Conservation (phyloP, 2,797 vertebrate genomes). For the Muscicapa comitata region DNA sequence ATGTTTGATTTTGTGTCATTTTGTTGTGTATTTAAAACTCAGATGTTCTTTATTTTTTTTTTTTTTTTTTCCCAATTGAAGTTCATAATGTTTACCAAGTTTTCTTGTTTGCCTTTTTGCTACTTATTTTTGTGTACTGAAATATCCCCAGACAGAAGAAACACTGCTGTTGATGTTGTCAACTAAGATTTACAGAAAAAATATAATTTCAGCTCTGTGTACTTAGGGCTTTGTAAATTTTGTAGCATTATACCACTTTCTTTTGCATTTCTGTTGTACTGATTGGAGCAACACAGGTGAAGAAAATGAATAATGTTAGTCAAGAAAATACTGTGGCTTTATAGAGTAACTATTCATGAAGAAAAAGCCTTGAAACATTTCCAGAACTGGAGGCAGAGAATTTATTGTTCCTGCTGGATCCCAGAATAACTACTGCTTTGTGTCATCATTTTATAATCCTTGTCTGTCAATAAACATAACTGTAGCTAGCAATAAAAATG, state of each 20-base stretch:
- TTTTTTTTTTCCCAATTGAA: not conserved
- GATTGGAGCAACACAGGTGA: not conserved
- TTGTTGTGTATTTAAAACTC: not conserved
- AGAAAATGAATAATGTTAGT: constrained; percentile 20
- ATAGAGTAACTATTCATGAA: constrained; percentile 46
- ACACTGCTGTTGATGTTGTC: not conserved
- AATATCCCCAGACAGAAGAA: not conserved
- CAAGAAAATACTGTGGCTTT: constrained; percentile 23
- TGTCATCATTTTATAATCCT: constrained; percentile 67
- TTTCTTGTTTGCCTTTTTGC: not conserved
- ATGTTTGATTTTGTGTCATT: not conserved
- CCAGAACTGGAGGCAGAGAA: constrained; percentile 60
- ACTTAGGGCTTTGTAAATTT: not conserved
- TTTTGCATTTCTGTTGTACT: not conserved
- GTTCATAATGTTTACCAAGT: not conserved
- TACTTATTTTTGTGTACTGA: not conserved
- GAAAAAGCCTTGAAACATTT: constrained; percentile 66
- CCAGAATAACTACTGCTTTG: constrained; percentile 64
- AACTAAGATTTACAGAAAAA: not conserved
- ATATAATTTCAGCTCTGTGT: not conserved
- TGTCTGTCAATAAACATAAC: constrained; percentile 70
- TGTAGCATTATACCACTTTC: not conserved
- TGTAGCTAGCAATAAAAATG: constrained; percentile 60
- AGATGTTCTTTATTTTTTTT: not conserved
- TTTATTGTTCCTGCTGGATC: constrained; percentile 67